Evolutionary conservation across 2,113 vertebrate genomes (phyloP).

Genomic region (Heloderma charlesbogerti): DNA sequence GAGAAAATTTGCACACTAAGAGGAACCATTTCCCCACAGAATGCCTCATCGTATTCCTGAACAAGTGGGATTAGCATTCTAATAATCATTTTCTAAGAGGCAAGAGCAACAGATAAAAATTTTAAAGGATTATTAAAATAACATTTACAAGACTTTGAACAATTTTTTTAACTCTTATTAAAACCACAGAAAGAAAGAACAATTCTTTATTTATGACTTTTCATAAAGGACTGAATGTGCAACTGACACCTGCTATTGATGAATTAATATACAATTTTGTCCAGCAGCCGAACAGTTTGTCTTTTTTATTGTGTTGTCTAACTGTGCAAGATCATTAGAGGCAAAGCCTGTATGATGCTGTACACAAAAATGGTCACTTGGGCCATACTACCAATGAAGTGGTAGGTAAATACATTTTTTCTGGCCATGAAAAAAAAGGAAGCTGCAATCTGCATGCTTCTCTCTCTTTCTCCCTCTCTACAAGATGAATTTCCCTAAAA

Average conservation of each 20-base stretch:
- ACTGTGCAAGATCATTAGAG: constrained; percentile 89
- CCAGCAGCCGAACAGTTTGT: constrained; percentile 82
- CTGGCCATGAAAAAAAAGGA: constrained; percentile 80
- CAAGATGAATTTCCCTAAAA: constrained; percentile 99
- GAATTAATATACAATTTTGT: constrained; percentile 83
- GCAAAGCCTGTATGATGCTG: constrained; percentile 90
- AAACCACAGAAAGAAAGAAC: constrained; percentile 88
- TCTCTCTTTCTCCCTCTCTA: constrained; percentile 80
- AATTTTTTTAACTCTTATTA: constrained; percentile 90
- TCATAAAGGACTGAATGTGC: constrained; percentile 86
- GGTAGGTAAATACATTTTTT: constrained; percentile 92
- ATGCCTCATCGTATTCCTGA: constrained; percentile 89
- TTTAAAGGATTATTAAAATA: constrained; percentile 98
- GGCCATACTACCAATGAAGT: constrained; percentile 93
- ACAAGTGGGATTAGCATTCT: constrained; percentile 89
- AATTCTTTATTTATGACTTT: constrained; percentile 84
- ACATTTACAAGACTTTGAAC: constrained; percentile 97
- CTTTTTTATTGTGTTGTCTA: constrained; percentile 83
- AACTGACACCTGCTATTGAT: constrained; percentile 83
- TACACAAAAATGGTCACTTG: constrained; percentile 86
- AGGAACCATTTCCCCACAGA: constrained; percentile 90
- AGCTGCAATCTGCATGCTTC: constrained; percentile 86
- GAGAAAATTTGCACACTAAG: constrained; percentile 91
- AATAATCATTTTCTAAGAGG: constrained; percentile 88
- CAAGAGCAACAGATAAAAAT: constrained; percentile 91